Evolutionary conservation across 2,888 invertebrate species (phyloP), one percentile per base, ranked within the genome.

Genomic region (Metalampra italica): DNA sequence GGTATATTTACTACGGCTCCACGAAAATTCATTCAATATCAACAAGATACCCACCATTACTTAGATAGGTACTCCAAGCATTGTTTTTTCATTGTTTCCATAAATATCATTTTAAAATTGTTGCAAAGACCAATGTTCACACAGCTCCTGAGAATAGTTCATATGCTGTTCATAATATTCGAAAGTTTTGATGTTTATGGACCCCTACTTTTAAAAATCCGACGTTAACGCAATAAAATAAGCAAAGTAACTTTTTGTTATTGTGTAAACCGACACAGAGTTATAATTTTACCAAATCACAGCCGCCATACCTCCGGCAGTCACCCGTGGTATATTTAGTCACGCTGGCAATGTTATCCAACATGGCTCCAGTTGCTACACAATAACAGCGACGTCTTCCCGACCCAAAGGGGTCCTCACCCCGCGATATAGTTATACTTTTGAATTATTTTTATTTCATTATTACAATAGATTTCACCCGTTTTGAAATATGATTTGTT

Each of bases 381-480:
- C 58, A 63, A 58, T 55, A 55, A 58, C 51, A 59, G 59, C 56
- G 14, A 39, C 22, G 5, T 22, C 22, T 22, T 22, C 5, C 5
- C 22, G 22, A 22, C 51, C 50, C 54, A 56, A 67, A 71, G 68
- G 75, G 75, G 75, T n/a, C 66, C 46, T 36, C 36, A 36, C 36
- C 36, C 36, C 36, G 36, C 36, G 11, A 32, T 60, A 64, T 69
- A 68, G 74, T 78, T 81, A 82, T 67, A 70, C 59, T 73, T 69
- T 69, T 78, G 77, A 82, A 83, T 80, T 84, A 84, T 80, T 82
- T 82, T 84, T 75, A 82, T 84, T 84, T 78, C 78, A 83, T 86
- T 84, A 85, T 72, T 83, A 88, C 87, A 88, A 89, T 79, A 84
- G 78, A 82, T 84, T 86, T 85, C 82, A 85, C 84, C 84, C 86